phyloP scores from a whole-genome alignment of 1,140 invertebrate species.

The Cecropterus lyciades region DNA sequence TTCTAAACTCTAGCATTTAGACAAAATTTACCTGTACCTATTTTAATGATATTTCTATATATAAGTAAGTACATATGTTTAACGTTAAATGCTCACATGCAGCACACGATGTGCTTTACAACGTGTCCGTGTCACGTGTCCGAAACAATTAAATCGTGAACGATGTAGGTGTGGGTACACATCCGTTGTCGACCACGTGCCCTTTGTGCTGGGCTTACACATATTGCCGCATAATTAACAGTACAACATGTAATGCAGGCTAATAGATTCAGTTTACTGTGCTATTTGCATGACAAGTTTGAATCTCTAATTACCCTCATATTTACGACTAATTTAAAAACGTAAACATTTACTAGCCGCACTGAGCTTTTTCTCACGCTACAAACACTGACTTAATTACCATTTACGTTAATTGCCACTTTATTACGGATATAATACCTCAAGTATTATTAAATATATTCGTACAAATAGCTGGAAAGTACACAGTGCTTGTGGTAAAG shows the following conservation, averaged over 20 bases:
- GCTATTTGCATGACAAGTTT: too few species aligned
- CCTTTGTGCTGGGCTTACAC: background rate
- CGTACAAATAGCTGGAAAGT: slow-evolving; percentile 55
- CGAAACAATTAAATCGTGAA: slow-evolving; percentile 60
- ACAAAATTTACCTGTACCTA: background rate
- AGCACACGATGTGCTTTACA: slow-evolving; percentile 39
- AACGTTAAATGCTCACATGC: background rate
- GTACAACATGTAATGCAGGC: background rate
- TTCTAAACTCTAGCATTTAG: background rate
- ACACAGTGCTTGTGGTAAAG: slow-evolving; percentile 41
- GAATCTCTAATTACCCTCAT: too few species aligned
- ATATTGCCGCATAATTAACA: background rate
- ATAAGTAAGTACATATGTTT: background rate
- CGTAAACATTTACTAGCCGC: too few species aligned
- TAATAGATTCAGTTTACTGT: background rate
- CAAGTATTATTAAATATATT: background rate
- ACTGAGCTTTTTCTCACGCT: too few species aligned
- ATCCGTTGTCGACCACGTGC: slow-evolving; percentile 59
- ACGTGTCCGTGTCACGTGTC: slow-evolving; percentile 62
- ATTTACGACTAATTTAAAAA: too few species aligned
- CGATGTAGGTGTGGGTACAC: slow-evolving; percentile 46
- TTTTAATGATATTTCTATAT: background rate
- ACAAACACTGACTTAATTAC: too few species aligned
- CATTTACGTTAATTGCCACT: too few species aligned
- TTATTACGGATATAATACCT: too few species aligned